phyloP scores from a whole-genome alignment of 2,888 invertebrate species.

The Furcula furcula region DNA sequence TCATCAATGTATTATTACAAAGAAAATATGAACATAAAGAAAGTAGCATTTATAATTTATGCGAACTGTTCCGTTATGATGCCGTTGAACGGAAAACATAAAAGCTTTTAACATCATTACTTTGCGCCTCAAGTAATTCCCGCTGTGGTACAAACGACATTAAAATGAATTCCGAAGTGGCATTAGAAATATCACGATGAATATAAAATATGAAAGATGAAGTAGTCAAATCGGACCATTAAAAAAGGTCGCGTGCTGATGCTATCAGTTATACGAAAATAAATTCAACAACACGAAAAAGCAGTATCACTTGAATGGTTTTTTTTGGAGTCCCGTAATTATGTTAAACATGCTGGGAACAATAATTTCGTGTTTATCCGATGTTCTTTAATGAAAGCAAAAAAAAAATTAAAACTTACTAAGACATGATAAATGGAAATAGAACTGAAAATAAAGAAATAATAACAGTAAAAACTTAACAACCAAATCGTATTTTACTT shows the following conservation, averaged over 20 bases:
- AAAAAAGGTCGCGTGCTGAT: constrained; percentile 8
- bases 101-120: constrained; percentile 61
- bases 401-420: too few species aligned
- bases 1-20: too few species aligned
- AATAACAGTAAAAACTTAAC: too few species aligned
- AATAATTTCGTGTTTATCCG: too few species aligned
- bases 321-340: too few species aligned
- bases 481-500: too few species aligned
- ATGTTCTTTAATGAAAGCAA: too few species aligned
- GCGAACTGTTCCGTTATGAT: constrained; percentile 38
- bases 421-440: too few species aligned
- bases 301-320: too few species aligned
- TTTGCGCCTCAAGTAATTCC: constrained; percentile 43
- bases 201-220: constrained; percentile 19
- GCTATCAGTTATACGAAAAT: constrained; percentile 1
- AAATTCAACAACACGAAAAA: not conserved
- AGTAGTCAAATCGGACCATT: constrained; percentile 23
- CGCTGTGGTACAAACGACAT: constrained; percentile 51
- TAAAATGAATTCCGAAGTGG: constrained; percentile 45
- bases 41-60: constrained; percentile 29
- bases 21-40: too few species aligned
- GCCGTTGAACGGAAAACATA: constrained; percentile 61
- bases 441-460: too few species aligned
- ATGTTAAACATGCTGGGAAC: too few species aligned
- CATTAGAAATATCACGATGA: constrained; percentile 39